Base-by-base conservation (phyloP, 2,888 invertebrate species). In the Thumatha senex region DNA sequence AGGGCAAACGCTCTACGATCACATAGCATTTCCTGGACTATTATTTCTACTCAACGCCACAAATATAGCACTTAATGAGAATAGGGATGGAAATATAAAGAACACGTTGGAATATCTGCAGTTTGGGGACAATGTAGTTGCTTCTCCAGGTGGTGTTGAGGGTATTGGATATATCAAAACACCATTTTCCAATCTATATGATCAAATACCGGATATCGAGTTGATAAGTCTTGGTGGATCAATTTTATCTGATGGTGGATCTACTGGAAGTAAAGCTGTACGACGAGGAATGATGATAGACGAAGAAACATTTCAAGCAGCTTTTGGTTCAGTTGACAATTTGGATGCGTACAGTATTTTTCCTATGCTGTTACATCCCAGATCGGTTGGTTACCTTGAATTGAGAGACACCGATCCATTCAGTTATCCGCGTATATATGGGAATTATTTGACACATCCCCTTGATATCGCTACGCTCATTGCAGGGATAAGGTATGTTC, bases 181-280 rank as follows among this genome's bases (percentile, higher is more conserved):
- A 11, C 92, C 93, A 56, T 81, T 92, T 54, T 92, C 93, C 0
- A 70, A 86, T 11, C 83, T 88, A 14, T 70, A 74, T 0, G 81
- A 86, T 44, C 91, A 89, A 51, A 92, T 93, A 78, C 95, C 96
- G 0, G 95, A 96, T 72, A 92, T 96, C 46, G 95, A 96, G 75
- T 75, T 96, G 12, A 92, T 96, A 48, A 92, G 94, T 63, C 84
- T 94, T 0, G 93, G 93, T 3, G 93, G 80, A n/a, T 82, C 84
- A 39, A 54, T 86, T 30, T 53, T 78, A 13, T 72, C 83, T n/a
- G 93, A 80, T 70, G 92, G 75, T 59, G 92, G 65, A 67, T 70
- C 70, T 29, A 70, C 67, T 55, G 89, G 68, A 62, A 92, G 64
- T 77, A 90, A 78, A 68, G 76, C 86, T 3, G 72, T 77, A 1